Conservation (phyloP, 2,797 vertebrate species). For the Alca torda region DNA sequence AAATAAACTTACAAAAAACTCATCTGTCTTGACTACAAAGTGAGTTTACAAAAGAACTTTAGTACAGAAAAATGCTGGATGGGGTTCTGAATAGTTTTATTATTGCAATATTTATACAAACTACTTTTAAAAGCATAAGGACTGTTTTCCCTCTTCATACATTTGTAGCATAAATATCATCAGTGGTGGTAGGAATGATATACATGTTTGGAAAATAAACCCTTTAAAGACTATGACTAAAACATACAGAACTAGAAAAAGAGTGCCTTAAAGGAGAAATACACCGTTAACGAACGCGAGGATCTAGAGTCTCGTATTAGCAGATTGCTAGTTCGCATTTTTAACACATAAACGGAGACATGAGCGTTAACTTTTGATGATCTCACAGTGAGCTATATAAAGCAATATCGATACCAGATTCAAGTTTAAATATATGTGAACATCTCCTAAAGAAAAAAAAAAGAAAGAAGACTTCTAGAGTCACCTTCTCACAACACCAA, state of each 20-base stretch:
- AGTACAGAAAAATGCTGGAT: neutral
- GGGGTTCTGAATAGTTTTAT: slow-evolving; percentile 34
- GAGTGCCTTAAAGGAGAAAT: neutral
- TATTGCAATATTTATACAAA: slow-evolving; percentile 16
- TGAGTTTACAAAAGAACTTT: slow-evolving; percentile 48
- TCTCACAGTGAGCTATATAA: neutral
- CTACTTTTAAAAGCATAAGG: slow-evolving; percentile 49
- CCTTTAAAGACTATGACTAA: neutral
- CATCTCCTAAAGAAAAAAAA: neutral
- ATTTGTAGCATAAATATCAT: neutral
- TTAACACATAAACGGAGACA: neutral
- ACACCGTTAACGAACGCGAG: rapidly evolving
- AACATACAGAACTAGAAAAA: neutral
- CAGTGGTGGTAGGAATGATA: neutral
- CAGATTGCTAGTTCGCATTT: neutral
- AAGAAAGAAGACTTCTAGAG: neutral
- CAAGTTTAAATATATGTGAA: neutral
- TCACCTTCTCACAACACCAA: neutral
- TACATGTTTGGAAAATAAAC: neutral
- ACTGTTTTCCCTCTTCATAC: neutral
- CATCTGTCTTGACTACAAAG: slow-evolving; percentile 45
- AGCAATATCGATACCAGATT: neutral
- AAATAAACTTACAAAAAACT: slow-evolving; percentile 53
- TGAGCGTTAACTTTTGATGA: neutral
- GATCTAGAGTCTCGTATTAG: neutral